Evolutionary conservation across 2,113 vertebrate species (phyloP).

Genomic region (Fregata magnificens): DNA sequence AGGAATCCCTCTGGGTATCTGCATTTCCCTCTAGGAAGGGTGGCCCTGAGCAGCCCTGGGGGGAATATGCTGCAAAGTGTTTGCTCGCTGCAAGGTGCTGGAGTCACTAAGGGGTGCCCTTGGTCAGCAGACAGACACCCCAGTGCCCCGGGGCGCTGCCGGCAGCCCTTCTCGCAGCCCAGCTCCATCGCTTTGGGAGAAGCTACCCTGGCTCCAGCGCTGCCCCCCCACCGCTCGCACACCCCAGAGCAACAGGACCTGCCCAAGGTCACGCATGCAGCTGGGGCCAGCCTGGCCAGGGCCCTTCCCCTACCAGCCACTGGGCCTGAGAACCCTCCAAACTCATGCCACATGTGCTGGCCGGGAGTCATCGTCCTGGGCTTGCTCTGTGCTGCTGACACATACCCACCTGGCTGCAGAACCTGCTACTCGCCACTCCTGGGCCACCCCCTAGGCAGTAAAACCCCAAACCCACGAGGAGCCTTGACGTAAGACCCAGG

Average conservation of each 20-base stretch:
- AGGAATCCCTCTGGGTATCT: neutral
- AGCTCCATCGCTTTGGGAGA: neutral
- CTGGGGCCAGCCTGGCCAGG: neutral
- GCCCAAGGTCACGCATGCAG: neutral
- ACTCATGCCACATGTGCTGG: neutral
- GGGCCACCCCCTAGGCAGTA: neutral
- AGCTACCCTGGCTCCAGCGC: accelerated
- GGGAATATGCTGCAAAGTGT: accelerated
- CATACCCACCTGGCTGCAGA: neutral
- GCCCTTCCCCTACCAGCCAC: neutral
- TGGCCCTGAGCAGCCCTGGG: neutral
- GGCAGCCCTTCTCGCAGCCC: neutral
- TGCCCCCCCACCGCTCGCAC: neutral
- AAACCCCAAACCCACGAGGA: neutral
- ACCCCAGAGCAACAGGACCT: neutral
- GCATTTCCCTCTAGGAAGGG: neutral
- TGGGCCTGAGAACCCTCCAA: neutral
- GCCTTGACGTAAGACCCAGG: neutral
- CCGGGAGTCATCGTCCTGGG: neutral
- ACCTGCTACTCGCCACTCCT: neutral
- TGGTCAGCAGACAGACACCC: neutral
- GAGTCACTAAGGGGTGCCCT: neutral
- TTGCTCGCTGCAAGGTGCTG: neutral
- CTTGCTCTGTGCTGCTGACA: neutral
- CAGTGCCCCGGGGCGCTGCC: accelerated